These are phyloP conservation scores for Seriola aureovittata DNA, from an alignment of 2,113 vertebrate genomes.

Conservation along the genomic window DNA sequence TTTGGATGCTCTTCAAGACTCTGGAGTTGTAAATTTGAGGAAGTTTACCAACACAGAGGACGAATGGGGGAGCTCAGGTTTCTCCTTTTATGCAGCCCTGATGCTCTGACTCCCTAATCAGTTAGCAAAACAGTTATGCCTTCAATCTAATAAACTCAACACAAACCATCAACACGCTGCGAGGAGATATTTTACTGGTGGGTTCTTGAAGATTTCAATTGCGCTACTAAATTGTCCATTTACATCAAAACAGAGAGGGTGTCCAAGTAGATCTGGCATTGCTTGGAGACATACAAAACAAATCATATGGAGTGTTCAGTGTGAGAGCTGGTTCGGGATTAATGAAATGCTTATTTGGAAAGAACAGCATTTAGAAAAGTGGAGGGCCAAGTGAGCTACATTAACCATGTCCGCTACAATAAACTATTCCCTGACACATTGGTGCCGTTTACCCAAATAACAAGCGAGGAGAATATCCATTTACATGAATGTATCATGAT, in stretches of 20 bases:
- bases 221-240: constrained; percentile 64
- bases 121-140: constrained; percentile 41
- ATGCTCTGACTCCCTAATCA: constrained; percentile 32
- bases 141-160: constrained; percentile 53
- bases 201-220: constrained; percentile 58
- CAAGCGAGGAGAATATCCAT: not conserved
- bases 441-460: not conserved
- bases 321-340: constrained; percentile 34
- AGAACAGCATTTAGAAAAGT: constrained; percentile 26
- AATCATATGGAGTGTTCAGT: constrained; percentile 38
- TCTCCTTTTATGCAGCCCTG: constrained; percentile 46
- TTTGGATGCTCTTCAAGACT: constrained; percentile 54
- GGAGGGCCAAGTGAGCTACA: constrained; percentile 26
- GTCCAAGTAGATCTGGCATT: constrained; percentile 59
- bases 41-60: constrained; percentile 69
- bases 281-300: constrained; percentile 58
- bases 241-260: constrained; percentile 62
- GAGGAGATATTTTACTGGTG: constrained; percentile 47
- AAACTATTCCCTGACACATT: constrained; percentile 8
- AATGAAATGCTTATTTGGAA: constrained; percentile 57
- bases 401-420: constrained; percentile 16
- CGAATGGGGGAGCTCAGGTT: constrained; percentile 28
- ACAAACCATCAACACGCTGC: constrained; percentile 46
- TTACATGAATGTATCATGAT: not conserved
- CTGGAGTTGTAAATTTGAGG: constrained; percentile 47